Percentiles rank a stretch among this genome's conserved stretches.
Conservation (phyloP, 2,797 vertebrate species). For the Mormyrops boulengeri region DNA sequence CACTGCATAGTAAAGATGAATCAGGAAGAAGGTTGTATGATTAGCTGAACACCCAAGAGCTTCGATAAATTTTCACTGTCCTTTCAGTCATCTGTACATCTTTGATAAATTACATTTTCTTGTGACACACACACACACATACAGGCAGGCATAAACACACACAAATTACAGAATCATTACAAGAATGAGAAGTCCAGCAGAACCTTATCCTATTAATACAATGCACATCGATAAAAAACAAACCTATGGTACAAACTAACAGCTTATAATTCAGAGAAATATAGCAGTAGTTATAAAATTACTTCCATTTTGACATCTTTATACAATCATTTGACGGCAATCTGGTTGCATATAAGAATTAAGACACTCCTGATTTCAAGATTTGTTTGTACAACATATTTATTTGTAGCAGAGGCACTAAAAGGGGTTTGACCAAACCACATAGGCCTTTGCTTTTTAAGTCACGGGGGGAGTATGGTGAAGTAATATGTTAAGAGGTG, state of each 20-base stretch:
- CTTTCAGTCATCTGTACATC: background rate
- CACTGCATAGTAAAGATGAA: background rate
- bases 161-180: background rate
- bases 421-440: background rate
- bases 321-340: background rate
- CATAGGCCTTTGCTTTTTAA: background rate
- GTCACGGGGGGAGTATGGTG: background rate
- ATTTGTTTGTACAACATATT: background rate
- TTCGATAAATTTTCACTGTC: background rate
- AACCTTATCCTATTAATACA: background rate
- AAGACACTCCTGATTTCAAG: background rate
- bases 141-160: background rate
- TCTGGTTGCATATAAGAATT: background rate
- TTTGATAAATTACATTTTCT: background rate
- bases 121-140: background rate
- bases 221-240: background rate
- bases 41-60: background rate
- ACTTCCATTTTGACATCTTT: background rate
- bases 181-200: background rate
- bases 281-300: background rate
- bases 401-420: background rate
- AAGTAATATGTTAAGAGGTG: background rate
- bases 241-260: background rate
- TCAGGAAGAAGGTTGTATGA: background rate
- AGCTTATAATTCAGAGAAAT: background rate